Evolutionary conservation across 2,888 invertebrate species (phyloP), one percentile per base, ranked within the genome.

Genomic region (Pharmacophagus antenor): DNA sequence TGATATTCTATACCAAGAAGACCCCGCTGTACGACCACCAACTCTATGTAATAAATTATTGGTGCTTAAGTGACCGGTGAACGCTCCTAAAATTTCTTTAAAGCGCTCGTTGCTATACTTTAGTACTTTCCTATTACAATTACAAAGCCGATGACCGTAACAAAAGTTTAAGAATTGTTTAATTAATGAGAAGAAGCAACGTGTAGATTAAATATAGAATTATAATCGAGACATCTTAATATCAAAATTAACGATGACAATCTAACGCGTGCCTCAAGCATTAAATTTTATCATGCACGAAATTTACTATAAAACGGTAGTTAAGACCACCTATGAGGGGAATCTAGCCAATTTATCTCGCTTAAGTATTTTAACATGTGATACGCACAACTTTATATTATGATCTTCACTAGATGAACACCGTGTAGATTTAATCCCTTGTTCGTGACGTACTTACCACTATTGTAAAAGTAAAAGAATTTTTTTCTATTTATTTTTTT

Each of bases 301-400:
- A 70, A 73, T 76, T 65, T 66, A 70, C 72, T 67, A 63, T 72
- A 73, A 61, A 76, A 78, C 78, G 77, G 83, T 82, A 82, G 81
- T 82, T 76, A 73, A 70, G 77, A 78, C 77, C 85, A 83, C 81
- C 84, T 83, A 79, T 79, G 79, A 65, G 31, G 52, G 65, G 63
- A 76, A 88, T 88, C 66, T 48, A 12, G 42, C 21, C 42, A 56
- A 48, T 61, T 61, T 56, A 61, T 61, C 61, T 61, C 10, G n/a
- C 27, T 17, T 47, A 18, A 41, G 18, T 42, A 21, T 31, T 61
- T 22, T 42, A 53, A 56, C 56, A 61, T 52, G 56, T 55, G 53
- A 60, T 27, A 63, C 25, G 17, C 51, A 58, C 22, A 37, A 49
- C 18, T 31, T 54, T 17, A 56, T 57, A 58, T 61, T 61, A 48